Conservation (phyloP, 1,140 invertebrate genomes). For the Fopius arisanus region DNA sequence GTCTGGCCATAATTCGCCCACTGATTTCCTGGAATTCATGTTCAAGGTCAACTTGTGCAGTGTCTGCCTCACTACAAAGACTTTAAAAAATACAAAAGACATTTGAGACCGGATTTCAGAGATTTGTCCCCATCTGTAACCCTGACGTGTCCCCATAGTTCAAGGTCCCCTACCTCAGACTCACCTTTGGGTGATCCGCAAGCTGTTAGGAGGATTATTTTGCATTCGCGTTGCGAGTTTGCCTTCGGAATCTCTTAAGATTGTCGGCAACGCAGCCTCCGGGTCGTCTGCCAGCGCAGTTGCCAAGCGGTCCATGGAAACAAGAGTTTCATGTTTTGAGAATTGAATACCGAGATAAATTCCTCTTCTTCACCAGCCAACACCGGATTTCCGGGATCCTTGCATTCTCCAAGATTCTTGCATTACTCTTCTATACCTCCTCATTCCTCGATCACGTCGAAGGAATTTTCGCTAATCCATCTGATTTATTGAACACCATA, state of each 20-base stretch:
- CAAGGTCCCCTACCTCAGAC: conserved; percentile 16
- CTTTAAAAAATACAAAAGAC: neutral
- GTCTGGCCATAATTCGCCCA: neutral
- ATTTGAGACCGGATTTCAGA: conserved; percentile 4
- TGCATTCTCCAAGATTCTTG: neutral
- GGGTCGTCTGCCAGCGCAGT: conserved; percentile 21
- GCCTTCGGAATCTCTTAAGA: neutral
- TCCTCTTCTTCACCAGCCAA: neutral
- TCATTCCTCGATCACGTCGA: neutral
- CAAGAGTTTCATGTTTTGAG: neutral
- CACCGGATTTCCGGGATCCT: conserved; percentile 9
- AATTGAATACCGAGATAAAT: conserved; percentile 24
- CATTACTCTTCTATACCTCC: neutral
- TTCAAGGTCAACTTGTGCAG: neutral
- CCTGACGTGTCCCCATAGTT: conserved; percentile 26
- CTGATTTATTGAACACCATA: neutral
- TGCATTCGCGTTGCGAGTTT: conserved; percentile 16
- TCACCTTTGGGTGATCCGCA: neutral
- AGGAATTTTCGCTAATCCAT: neutral
- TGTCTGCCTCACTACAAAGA: neutral
- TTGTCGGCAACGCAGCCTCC: conserved; percentile 25
- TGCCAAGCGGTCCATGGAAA: conserved; percentile 8
- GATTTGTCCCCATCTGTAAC: neutral
- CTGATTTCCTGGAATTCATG: neutral
- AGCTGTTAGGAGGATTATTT: conserved; percentile 20